These are phyloP conservation scores for Charaxes varanes DNA, from an alignment of 1,140 invertebrate genomes.

Conservation along the genomic window DNA sequence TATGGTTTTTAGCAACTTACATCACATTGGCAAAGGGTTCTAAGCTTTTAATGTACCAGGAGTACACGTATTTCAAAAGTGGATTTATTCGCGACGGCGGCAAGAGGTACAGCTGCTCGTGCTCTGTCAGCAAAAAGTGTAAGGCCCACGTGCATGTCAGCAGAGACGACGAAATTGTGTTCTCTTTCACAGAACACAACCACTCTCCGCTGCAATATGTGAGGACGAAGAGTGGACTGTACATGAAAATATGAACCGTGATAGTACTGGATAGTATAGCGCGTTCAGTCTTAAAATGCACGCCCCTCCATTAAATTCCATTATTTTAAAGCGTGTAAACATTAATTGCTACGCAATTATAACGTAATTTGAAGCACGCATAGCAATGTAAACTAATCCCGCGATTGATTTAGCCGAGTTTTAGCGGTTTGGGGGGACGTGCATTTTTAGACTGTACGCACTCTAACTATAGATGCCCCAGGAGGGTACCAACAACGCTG, in stretches of 20 bases:
- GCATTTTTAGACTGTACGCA: no score
- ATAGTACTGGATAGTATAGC: no score
- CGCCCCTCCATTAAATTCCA: no score
- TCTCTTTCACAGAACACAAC: slow-evolving; percentile 18
- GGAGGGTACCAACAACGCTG: no score
- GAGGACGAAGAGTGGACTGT: slow-evolving; percentile 14
- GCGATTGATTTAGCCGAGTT: no score
- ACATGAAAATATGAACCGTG: slow-evolving; percentile 16
- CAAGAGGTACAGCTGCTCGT: slow-evolving; percentile 32
- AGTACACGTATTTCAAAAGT: slow-evolving; percentile 33
- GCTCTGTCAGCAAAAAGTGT: slow-evolving; percentile 17
- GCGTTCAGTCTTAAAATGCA: no score
- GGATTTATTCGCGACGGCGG: slow-evolving; percentile 22
- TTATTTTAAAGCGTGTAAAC: no score
- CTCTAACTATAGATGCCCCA: no score
- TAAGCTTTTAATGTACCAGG: slow-evolving; percentile 25
- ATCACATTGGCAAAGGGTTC: slow-evolving; percentile 26
- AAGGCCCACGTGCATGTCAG: slow-evolving; percentile 31
- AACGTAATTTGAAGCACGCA: no score
- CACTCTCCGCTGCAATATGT: slow-evolving; percentile 26
- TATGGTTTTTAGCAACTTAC: slow-evolving; percentile 38
- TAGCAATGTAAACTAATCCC: no score
- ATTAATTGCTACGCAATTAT: no score
- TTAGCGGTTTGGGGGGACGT: no score
- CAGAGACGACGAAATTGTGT: slow-evolving; percentile 19